A percentile compares a stretch with the other conserved stretches of the same genome.
phyloP scores from a whole-genome alignment of 2,888 invertebrate species.

The Leucophora obtusa region DNA sequence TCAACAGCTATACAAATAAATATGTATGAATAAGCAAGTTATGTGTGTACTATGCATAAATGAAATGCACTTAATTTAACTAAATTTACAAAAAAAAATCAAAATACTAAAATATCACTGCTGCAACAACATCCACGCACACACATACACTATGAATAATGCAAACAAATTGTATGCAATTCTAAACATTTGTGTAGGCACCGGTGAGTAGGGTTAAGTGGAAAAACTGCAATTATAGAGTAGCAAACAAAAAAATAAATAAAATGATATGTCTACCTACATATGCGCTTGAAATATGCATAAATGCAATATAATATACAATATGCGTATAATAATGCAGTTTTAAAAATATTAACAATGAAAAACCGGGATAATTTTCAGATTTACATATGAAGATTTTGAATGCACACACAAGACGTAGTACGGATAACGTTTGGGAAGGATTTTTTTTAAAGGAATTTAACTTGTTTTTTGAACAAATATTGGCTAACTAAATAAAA shows the following conservation, averaged over 20 bases:
- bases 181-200: conserved; percentile 19
- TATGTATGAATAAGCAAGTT: neutral
- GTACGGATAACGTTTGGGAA: neutral
- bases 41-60: conserved; percentile 25
- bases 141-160: conserved; percentile 15
- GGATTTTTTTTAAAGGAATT: no score
- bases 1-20: conserved; percentile 57
- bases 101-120: neutral
- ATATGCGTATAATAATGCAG: conserved; percentile 12
- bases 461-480: no score
- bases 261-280: conserved; percentile 26
- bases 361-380: neutral
- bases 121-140: neutral
- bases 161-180: conserved; percentile 43
- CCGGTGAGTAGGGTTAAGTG: neutral
- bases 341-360: neutral
- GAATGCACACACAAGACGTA: neutral
- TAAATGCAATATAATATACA: conserved; percentile 25
- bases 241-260: conserved; percentile 23
- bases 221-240: conserved; percentile 6
- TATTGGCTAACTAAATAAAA: no score
- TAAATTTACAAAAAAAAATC: conserved; percentile 45
- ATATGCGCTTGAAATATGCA: conserved; percentile 11
- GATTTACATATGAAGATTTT: neutral
- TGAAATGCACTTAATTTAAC: conserved; percentile 59